Conservation (phyloP, 2,797 vertebrate species). For the Sandelia bainsii region DNA sequence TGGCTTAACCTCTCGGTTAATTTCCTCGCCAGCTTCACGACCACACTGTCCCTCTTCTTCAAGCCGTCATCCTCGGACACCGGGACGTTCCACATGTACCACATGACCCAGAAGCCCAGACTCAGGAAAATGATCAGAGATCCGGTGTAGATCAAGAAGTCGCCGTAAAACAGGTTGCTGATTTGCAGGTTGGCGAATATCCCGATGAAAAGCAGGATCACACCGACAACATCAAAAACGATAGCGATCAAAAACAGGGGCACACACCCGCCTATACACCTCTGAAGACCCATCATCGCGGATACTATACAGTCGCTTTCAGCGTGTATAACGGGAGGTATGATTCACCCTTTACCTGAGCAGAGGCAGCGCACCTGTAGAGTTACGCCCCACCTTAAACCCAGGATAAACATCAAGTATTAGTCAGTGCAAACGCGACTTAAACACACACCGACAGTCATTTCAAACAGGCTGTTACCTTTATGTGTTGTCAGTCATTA, state of each 20-base stretch:
- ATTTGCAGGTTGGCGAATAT: slow-evolving; percentile 78
- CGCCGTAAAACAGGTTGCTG: slow-evolving; percentile 80
- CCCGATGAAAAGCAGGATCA: slow-evolving; percentile 80
- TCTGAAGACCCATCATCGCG: slow-evolving; percentile 31
- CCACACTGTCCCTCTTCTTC: slow-evolving; percentile 38
- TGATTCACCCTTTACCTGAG: slow-evolving; percentile 46
- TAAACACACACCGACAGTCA: background rate
- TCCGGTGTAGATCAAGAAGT: slow-evolving; percentile 86
- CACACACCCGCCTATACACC: slow-evolving; percentile 71
- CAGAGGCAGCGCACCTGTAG: slow-evolving; percentile 49
- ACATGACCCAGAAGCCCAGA: slow-evolving; percentile 82
- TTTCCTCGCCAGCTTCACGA: slow-evolving; percentile 73
- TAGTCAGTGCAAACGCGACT: background rate
- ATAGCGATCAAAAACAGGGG: slow-evolving; percentile 71
- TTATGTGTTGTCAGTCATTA: background rate
- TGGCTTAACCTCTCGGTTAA: slow-evolving; percentile 74
- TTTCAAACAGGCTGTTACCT: too few species aligned
- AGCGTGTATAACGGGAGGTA: slow-evolving; percentile 39
- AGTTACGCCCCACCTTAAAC: slow-evolving; percentile 39
- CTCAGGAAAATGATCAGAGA: slow-evolving; percentile 82
- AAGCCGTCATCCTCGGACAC: slow-evolving; percentile 39
- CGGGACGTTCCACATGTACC: slow-evolving; percentile 85
- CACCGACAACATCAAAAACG: slow-evolving; percentile 70
- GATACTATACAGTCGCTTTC: fast-evolving
- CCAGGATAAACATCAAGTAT: slow-evolving; percentile 22